Conservation (phyloP, 1,140 invertebrate species). For the Trichonephila clavipes region DNA sequence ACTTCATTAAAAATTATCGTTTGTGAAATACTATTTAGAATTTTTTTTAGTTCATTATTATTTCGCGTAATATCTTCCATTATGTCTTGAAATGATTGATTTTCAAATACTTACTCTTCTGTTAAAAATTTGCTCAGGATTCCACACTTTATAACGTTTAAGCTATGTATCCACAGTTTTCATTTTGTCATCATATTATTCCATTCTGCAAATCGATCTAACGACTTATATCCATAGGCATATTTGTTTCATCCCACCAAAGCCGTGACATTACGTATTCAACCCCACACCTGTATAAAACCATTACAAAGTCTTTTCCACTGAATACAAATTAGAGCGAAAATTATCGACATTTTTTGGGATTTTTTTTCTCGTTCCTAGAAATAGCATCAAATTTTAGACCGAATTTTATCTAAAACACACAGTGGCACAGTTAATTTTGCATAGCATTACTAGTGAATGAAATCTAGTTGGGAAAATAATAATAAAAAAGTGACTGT, state of each 20-base stretch:
- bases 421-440: conserved; percentile 35
- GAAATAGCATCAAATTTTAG: conserved; percentile 42
- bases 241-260: background rate
- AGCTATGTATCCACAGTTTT: too few species aligned
- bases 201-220: background rate
- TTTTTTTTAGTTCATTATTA: too few species aligned
- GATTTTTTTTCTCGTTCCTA: background rate
- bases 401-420: conserved; percentile 29
- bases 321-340: conserved; percentile 59
- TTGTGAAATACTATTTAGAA: too few species aligned
- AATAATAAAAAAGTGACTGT: conserved; percentile 2
- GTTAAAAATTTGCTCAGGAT: too few species aligned
- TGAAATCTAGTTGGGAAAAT: background rate
- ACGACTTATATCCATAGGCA: background rate
- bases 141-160: too few species aligned
- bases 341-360: conserved; percentile 27
- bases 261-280: conserved; percentile 27
- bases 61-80: too few species aligned
- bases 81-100: too few species aligned
- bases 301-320: conserved; percentile 42
- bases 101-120: too few species aligned
- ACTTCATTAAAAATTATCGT: too few species aligned
- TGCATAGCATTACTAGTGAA: conserved; percentile 15
- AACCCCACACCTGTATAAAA: conserved; percentile 45
- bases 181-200: background rate